Evolutionary conservation across 2,888 invertebrate species (phyloP).

Genomic region (Cerceris ruficornis): DNA sequence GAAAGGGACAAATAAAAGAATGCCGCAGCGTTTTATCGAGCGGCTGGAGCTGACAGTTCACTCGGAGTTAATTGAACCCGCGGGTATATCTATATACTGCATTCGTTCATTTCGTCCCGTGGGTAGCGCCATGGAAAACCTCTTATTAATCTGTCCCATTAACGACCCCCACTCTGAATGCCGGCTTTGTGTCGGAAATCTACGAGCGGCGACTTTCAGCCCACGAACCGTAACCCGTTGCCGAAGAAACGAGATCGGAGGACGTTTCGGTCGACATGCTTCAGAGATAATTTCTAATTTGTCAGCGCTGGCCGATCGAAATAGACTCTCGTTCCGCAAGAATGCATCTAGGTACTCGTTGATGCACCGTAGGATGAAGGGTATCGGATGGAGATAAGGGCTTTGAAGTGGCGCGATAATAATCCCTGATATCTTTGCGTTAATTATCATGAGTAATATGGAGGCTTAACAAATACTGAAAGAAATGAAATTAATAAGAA

Average conservation of each 20-base stretch:
- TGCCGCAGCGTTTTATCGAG: constrained; percentile 35
- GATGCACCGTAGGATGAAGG: no score
- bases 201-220: background rate
- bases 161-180: constrained; percentile 19
- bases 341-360: no score
- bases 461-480: no score
- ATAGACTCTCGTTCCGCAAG: no score
- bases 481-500: no score
- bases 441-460: no score
- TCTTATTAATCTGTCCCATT: constrained; percentile 51
- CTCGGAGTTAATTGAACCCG: constrained; percentile 35
- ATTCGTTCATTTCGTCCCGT: constrained; percentile 19
- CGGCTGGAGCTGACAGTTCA: constrained; percentile 27
- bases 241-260: background rate
- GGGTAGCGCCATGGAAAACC: constrained; percentile 23
- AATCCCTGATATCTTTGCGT: no score
- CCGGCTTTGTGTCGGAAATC: constrained; percentile 7
- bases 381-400: no score
- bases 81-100: constrained; percentile 1
- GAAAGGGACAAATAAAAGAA: constrained; percentile 19
- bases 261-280: no score
- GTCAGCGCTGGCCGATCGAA: no score
- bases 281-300: no score
- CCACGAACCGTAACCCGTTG: background rate
- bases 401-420: no score